A percentile compares a stretch with the other conserved stretches of the same genome.
Evolutionary conservation across 2,888 invertebrate genomes (phyloP).

Genomic region (Choreutis nemorana): DNA sequence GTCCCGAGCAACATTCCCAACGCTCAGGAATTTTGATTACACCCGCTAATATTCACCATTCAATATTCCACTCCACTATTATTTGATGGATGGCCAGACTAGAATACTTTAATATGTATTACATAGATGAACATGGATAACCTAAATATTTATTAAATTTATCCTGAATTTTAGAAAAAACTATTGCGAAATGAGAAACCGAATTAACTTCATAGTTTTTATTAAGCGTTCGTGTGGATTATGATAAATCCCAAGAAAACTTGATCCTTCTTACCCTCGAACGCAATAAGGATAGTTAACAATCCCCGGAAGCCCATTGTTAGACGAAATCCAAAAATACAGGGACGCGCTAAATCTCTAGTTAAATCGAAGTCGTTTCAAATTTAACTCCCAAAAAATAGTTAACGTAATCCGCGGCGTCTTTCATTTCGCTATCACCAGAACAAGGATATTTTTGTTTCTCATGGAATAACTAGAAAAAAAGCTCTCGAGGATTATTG

Average conservation of each 20-base stretch:
- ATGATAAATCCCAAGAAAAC: slow-evolving; percentile 31
- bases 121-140: too few relatives aligned
- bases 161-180: too few relatives aligned
- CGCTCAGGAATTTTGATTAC: slow-evolving; percentile 30
- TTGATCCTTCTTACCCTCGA: slow-evolving; percentile 35
- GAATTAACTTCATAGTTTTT: not conserved
- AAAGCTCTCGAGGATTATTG: slow-evolving; percentile 55
- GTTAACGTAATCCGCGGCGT: slow-evolving; percentile 52
- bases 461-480: slow-evolving; percentile 43
- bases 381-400: slow-evolving; percentile 49
- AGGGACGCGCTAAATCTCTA: slow-evolving; percentile 46
- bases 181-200: too few relatives aligned
- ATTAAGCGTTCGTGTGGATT: slow-evolving; percentile 2
- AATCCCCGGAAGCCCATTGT: slow-evolving; percentile 56
- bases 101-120: slow-evolving; percentile 12
- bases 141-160: too few relatives aligned
- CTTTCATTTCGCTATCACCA: slow-evolving; percentile 46
- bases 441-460: slow-evolving; percentile 48
- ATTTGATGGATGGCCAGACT: slow-evolving; percentile 14
- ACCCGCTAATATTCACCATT: slow-evolving; percentile 15
- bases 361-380: slow-evolving; percentile 51
- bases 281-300: slow-evolving; percentile 36
- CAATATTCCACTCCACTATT: not conserved
- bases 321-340: slow-evolving; percentile 33
- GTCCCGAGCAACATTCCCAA: slow-evolving; percentile 35